Evolutionary conservation across 2,888 invertebrate genomes (phyloP).

Genomic region (Drosophila tanythrix): DNA sequence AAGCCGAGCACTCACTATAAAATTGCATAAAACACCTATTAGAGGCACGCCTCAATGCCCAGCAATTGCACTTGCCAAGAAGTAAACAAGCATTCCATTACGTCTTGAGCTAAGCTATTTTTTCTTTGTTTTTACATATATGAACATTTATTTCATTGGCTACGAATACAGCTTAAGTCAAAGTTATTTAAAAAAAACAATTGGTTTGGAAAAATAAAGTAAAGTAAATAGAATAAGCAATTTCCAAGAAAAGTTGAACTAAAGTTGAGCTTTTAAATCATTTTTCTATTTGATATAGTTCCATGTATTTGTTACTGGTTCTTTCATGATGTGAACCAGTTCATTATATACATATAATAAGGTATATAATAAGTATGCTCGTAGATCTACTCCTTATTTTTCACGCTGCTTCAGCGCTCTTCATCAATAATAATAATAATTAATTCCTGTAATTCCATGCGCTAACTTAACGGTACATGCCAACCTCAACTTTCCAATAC

Average conservation of each 20-base stretch:
- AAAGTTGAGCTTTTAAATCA: too few relatives aligned
- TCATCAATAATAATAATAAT: not conserved
- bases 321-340: not conserved
- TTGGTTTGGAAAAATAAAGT: not conserved
- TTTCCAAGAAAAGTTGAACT: not conserved
- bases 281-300: rapidly evolving
- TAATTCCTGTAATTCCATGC: slow-evolving; percentile 13
- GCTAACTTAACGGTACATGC: slow-evolving; percentile 41
- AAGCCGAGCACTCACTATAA: slow-evolving; percentile 24
- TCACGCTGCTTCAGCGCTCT: too few relatives aligned
- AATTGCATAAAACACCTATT: slow-evolving; percentile 67
- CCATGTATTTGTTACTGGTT: not conserved
- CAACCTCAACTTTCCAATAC: slow-evolving; percentile 24
- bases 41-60: slow-evolving; percentile 70
- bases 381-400: not conserved
- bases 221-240: not conserved
- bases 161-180: not conserved
- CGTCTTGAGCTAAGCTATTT: slow-evolving; percentile 5
- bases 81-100: slow-evolving; percentile 18
- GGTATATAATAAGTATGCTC: not conserved
- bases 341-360: not conserved
- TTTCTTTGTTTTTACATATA: not conserved
- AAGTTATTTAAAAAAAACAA: slow-evolving; percentile 2
- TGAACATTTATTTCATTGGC: slow-evolving; percentile 13
- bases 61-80: slow-evolving; percentile 47